Base-by-base conservation (phyloP, 2,797 vertebrate genomes). In the Margarornis squamiger region DNA sequence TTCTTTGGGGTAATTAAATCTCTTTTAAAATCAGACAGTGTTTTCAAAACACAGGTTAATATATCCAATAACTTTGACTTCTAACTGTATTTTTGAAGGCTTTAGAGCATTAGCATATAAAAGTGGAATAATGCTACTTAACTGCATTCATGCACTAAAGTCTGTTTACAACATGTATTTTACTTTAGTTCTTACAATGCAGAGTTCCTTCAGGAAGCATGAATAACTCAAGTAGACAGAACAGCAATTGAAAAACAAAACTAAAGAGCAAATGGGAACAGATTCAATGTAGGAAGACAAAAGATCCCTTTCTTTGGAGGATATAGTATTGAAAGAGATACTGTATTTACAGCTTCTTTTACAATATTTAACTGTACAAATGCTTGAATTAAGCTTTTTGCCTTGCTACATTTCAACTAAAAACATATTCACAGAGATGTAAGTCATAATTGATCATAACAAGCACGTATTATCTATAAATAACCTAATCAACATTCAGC, bases 401-500 rank as follows among this genome's bases (percentile, higher is more conserved):
- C n/a, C 70, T 95, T 87, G 74, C 72, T 88, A 48, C 6, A 32
- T 95, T 96, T 96, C 32, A 39, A 84, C 68, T 88, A 49, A 96
- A 59, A 91, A 79, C 23, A 72, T 46, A 70, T 68, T 71, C 58
- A 83, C 22, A 66, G 65, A 88, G 84, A 92, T 94, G 68, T 93
- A 94, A 93, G 54, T 89, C 91, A 94, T 94, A 97, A 97, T 58
- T 96, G 96, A 97, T 97, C 90, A 88, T 90, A 97, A 96, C 83
- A 97, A 96, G 74, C 81, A 95, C 6, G 12, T 93, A 95, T 97
- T 95, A 93, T 96, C 92, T 97, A 96, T 96, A 97, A 98, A 98
- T 97, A 97, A 96, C 92, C 88, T 97, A 91, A 98, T 98, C 96
- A 96, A 86, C 96, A 98, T 98, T 97, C 97, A 97, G 93, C 78